phyloP scores from a whole-genome alignment of 2,113 vertebrate genomes.

The Ictalurus furcatus region DNA sequence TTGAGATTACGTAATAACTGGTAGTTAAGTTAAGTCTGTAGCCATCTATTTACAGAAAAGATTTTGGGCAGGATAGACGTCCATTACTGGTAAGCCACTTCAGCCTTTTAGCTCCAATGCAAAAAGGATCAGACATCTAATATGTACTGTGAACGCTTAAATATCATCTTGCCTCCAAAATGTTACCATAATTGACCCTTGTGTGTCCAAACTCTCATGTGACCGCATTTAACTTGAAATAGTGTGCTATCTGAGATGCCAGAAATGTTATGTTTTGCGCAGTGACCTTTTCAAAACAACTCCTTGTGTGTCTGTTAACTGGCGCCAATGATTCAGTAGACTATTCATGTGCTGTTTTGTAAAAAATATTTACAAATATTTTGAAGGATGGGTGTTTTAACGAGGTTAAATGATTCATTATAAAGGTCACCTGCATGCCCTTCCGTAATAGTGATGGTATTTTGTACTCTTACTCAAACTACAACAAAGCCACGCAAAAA shows the following conservation, averaged over 20 bases:
- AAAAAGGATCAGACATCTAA: neutral
- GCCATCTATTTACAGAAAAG: neutral
- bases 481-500: no score
- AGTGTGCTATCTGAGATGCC: neutral
- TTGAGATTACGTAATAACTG: neutral
- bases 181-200: neutral
- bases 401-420: neutral
- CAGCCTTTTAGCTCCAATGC: neutral
- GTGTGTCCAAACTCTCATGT: no score
- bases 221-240: neutral
- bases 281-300: neutral
- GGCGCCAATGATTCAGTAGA: neutral
- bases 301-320: neutral
- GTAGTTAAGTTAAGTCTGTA: neutral
- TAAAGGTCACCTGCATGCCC: neutral
- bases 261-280: neutral
- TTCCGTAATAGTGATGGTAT: neutral
- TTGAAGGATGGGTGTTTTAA: neutral
- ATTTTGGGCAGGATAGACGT: no score
- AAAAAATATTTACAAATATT: neutral
- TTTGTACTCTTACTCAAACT: neutral
- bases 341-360: neutral
- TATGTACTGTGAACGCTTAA: neutral
- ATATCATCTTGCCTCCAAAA: neutral
- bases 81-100: no score